phyloP scores from a whole-genome alignment of 2,797 vertebrate species.

The Girardinus metallicus region DNA sequence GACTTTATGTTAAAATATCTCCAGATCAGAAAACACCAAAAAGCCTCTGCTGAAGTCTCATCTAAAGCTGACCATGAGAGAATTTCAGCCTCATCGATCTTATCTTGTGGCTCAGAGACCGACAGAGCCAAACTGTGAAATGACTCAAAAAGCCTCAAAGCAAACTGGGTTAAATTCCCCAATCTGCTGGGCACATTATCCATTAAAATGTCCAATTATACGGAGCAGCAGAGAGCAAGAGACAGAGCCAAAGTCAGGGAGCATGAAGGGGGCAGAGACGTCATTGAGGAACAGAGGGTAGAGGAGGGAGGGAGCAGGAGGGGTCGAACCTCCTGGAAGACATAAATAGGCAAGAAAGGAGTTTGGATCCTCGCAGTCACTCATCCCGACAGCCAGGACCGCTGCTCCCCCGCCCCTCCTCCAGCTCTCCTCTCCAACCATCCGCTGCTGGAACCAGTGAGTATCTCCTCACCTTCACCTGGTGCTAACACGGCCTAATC shows the following conservation, averaged over 20 bases:
- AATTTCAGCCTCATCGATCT: slow-evolving; percentile 40
- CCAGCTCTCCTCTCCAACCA: slow-evolving; percentile 64
- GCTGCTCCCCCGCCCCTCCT: slow-evolving; percentile 72
- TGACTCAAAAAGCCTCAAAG: slow-evolving; percentile 40
- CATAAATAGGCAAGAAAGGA: slow-evolving; percentile 88
- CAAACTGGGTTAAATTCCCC: slow-evolving; percentile 48
- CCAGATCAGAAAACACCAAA: background rate
- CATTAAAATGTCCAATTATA: slow-evolving; percentile 55
- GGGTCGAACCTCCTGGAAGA: slow-evolving; percentile 79
- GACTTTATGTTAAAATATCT: background rate
- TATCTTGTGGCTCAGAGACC: slow-evolving; percentile 29
- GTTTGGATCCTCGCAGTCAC: slow-evolving; percentile 82
- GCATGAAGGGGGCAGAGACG: slow-evolving; percentile 57
- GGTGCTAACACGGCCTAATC: slow-evolving; percentile 6
- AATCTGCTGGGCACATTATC: slow-evolving; percentile 68
- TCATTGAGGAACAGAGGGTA: slow-evolving; percentile 46
- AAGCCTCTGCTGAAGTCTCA: slow-evolving; percentile 24
- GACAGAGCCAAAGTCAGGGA: slow-evolving; percentile 63
- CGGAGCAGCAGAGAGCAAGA: slow-evolving; percentile 30
- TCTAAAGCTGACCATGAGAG: slow-evolving; percentile 22
- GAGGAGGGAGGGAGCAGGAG: slow-evolving; percentile 33
- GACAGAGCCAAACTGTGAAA: slow-evolving; percentile 42
- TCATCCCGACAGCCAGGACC: slow-evolving; percentile 84
- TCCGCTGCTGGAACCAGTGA: slow-evolving; percentile 80
- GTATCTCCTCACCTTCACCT: slow-evolving; percentile 67